Conservation (phyloP, 2,797 vertebrate genomes). For the Acrossocheilus fasciatus region DNA sequence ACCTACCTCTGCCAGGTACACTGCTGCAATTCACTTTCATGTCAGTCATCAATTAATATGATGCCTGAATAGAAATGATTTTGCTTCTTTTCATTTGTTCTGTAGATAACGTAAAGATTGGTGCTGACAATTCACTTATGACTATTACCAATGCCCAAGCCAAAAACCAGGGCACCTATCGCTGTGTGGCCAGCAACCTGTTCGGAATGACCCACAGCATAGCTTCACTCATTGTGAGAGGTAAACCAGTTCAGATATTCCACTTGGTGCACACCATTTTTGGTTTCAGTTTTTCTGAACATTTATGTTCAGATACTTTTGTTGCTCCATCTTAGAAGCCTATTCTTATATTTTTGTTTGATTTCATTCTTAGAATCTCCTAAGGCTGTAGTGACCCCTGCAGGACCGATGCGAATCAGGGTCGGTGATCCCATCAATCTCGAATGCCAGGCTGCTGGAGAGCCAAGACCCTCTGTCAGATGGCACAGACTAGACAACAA, state of each 20-base stretch:
- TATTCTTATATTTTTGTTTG: not conserved
- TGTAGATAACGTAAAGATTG: slow-evolving; percentile 87
- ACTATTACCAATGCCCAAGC: slow-evolving; percentile 78
- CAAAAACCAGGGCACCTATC: slow-evolving; percentile 89
- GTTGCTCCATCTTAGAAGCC: not conserved
- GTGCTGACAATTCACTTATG: slow-evolving; percentile 85
- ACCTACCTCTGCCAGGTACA: slow-evolving; percentile 87
- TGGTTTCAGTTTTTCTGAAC: not conserved
- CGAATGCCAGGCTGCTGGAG: slow-evolving; percentile 89
- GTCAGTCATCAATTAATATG: not conserved
- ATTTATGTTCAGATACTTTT: not conserved
- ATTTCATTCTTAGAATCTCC: slow-evolving; percentile 78
- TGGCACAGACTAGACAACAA: slow-evolving; percentile 88
- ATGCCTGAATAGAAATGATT: not conserved
- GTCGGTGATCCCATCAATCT: slow-evolving; percentile 88
- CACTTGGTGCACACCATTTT: not conserved
- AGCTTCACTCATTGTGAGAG: slow-evolving; percentile 89
- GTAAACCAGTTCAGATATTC: slow-evolving; percentile 67
- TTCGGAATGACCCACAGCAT: slow-evolving; percentile 91
- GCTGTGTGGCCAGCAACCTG: slow-evolving; percentile 91
- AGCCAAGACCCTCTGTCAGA: slow-evolving; percentile 86
- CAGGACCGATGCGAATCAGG: slow-evolving; percentile 83
- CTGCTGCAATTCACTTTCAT: not conserved
- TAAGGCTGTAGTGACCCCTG: slow-evolving; percentile 85
- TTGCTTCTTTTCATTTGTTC: not conserved